phyloP scores from a whole-genome alignment of 2,113 vertebrate species.

The Boulengeromyrus knoepffleri region DNA sequence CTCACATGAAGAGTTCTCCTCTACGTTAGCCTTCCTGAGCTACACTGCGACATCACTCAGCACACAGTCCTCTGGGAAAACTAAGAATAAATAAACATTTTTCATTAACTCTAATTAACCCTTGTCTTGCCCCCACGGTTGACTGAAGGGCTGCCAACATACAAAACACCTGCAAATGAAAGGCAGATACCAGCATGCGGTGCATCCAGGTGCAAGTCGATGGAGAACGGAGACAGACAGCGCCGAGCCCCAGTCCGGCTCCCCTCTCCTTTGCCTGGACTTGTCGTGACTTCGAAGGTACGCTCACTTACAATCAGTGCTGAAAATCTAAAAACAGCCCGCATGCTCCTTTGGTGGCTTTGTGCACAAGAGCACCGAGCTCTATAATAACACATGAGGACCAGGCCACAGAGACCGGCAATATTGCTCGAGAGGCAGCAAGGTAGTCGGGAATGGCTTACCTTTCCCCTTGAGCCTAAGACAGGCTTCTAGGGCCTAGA shows the following conservation, averaged over 20 bases:
- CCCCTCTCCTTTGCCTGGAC: constrained; percentile 26
- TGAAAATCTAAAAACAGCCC: constrained; percentile 41
- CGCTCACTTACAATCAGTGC: constrained; percentile 28
- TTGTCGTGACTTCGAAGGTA: constrained; percentile 25
- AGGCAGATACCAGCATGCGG: constrained; percentile 41
- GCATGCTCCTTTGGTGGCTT: constrained; percentile 32
- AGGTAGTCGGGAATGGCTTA: constrained; percentile 64
- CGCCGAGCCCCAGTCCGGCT: constrained; percentile 10
- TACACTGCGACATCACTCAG: constrained; percentile 13
- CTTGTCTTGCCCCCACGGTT: constrained; percentile 2
- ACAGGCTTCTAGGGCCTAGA: constrained; percentile 62
- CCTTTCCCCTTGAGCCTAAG: constrained; percentile 63
- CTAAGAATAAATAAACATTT: constrained; percentile 6
- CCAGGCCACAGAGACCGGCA: constrained; percentile 53
- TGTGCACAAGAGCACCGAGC: constrained; percentile 21
- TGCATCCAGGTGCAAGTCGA: constrained; percentile 32
- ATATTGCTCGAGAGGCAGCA: constrained; percentile 46
- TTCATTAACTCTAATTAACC: constrained; percentile 24
- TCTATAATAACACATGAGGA: constrained; percentile 25
- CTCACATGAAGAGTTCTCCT: constrained; percentile 23
- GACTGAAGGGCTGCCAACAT: constrained; percentile 9
- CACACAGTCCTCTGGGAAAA: neutral
- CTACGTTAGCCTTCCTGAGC: constrained; percentile 15
- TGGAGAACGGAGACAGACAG: constrained; percentile 14
- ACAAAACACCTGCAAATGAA: constrained; percentile 34